These are phyloP conservation scores for Xenopus tropicalis DNA, from an alignment of 2,113 vertebrate genomes.

Conservation along the genomic window UCB_Xtro_10.0 CM004447.2:12160001-12160500, in stretches of 20 bases:
- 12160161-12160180: no score
- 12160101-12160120: no score
- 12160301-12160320: conserved; percentile 28
- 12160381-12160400: conserved; percentile 36
- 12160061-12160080: no score
- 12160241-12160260: background rate
- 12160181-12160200: no score
- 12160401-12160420: conserved; percentile 36
- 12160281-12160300: conserved; percentile 3
- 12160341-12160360: conserved; percentile 41
- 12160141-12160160: no score
- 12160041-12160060: no score
- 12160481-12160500: conserved; percentile 39
- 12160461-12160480: conserved; percentile 42
- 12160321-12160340: conserved; percentile 38
- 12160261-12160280: background rate
- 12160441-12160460: conserved; percentile 44
- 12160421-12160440: conserved; percentile 39
- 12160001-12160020: no score
- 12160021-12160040: no score
- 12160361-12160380: conserved; percentile 31
- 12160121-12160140: no score
- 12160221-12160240: no score
- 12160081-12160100: no score
- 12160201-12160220: no score